Evolutionary conservation across 2,888 invertebrate species (phyloP).

Genomic region (Labia minor): DNA sequence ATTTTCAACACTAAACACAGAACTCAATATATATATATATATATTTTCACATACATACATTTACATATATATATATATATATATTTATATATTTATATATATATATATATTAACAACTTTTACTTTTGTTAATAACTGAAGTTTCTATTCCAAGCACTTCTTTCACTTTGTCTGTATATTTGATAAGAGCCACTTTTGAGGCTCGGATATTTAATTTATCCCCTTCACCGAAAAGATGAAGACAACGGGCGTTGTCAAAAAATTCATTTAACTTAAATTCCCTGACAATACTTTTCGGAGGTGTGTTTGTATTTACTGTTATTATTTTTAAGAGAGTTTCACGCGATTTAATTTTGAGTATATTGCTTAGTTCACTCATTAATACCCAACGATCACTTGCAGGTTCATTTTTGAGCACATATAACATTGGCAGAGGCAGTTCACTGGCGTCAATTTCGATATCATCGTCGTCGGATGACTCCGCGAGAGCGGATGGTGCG

Average conservation of each 20-base stretch:
- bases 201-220: conserved; percentile 70
- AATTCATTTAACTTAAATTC: conserved; percentile 73
- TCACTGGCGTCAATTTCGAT: conserved; percentile 75
- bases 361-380: conserved; percentile 64
- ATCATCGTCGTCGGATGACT: conserved; percentile 38
- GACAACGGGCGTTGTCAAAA: conserved; percentile 66
- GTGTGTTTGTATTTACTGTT: conserved; percentile 39
- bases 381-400: conserved; percentile 68
- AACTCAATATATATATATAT: too few relatives aligned
- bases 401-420: conserved; percentile 51
- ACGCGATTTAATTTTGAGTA: conserved; percentile 68
- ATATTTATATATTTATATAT: too few relatives aligned
- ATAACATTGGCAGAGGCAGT: conserved; percentile 66
- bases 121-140: background rate
- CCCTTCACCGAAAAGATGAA: conserved; percentile 64
- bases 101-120: background rate
- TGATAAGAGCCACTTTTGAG: conserved; percentile 68
- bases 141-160: conserved; percentile 73
- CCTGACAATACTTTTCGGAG: conserved; percentile 43
- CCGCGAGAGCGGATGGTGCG: conserved; percentile 43
- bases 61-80: too few relatives aligned
- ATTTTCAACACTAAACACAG: too few relatives aligned
- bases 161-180: conserved; percentile 72
- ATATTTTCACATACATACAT: too few relatives aligned
- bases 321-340: conserved; percentile 68